Conservation (phyloP, 2,113 vertebrate genomes). For the Neodon shergylaensis region DNA sequence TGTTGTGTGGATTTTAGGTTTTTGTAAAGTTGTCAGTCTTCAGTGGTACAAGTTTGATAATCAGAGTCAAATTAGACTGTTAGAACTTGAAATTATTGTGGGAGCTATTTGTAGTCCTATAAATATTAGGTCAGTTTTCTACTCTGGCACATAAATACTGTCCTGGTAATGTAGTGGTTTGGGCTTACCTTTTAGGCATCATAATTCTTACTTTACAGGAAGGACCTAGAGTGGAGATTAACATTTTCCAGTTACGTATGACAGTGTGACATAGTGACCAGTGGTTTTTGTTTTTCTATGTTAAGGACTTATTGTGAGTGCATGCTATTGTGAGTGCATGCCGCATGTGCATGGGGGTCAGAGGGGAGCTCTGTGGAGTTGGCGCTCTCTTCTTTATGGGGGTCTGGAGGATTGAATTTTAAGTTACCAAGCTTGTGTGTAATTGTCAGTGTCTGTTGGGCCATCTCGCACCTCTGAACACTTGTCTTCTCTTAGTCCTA, state of each 20-base stretch:
- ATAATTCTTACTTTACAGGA: not conserved
- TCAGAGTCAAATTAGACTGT: slow-evolving; percentile 39
- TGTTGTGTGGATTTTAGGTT: slow-evolving; percentile 45
- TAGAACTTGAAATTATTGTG: slow-evolving; percentile 38
- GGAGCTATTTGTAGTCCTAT: slow-evolving; percentile 7
- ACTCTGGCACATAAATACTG: not conserved
- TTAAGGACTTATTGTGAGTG: not conserved
- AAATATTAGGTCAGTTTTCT: slow-evolving; percentile 26
- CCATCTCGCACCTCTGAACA: not conserved
- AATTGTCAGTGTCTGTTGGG: not conserved
- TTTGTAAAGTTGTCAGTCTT: slow-evolving; percentile 11
- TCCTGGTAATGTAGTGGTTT: not conserved
- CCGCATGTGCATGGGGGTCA: not conserved
- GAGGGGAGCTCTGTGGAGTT: not conserved
- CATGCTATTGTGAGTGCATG: not conserved
- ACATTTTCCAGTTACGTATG: not conserved
- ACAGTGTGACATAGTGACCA: not conserved
- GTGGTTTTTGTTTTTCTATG: not conserved
- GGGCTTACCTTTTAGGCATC: not conserved
- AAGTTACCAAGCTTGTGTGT: not conserved
- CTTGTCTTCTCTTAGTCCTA: not conserved
- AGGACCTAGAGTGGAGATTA: not conserved
- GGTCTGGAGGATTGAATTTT: not conserved
- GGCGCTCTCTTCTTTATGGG: not conserved
- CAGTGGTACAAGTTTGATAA: not conserved